phyloP scores from a whole-genome alignment of 2,888 invertebrate genomes.

The Cabera pusaria region DNA sequence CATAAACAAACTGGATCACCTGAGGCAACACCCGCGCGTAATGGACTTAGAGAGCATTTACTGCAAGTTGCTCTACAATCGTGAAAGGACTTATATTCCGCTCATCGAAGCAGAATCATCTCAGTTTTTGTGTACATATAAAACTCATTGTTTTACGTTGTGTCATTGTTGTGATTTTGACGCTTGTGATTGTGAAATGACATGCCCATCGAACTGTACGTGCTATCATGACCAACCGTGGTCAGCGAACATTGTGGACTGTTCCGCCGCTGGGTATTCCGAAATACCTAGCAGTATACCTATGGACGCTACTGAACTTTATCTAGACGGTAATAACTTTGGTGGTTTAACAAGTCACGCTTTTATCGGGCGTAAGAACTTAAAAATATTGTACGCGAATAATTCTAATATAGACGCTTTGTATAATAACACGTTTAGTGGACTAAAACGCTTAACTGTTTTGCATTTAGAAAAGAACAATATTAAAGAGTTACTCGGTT shows the following conservation, averaged over 20 bases:
- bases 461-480: constrained; percentile 95
- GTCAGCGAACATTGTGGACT: constrained; percentile 96
- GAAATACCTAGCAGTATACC: constrained; percentile 94
- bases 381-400: constrained; percentile 93
- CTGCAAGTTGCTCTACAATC: constrained; percentile 93
- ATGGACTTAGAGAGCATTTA: constrained; percentile 95
- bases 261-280: constrained; percentile 91
- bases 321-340: constrained; percentile 96
- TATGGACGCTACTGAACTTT: constrained; percentile 97
- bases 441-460: constrained; percentile 89
- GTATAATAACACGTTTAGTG: constrained; percentile 95
- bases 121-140: constrained; percentile 96
- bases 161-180: constrained; percentile 99
- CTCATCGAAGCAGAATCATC: constrained; percentile 93
- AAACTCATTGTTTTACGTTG: constrained; percentile 95
- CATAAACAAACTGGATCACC: constrained; percentile 92
- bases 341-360: constrained; percentile 93
- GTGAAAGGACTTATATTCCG: constrained; percentile 93
- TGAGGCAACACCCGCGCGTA: constrained; percentile 94
- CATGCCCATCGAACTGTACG: constrained; percentile 96
- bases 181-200: constrained; percentile 98
- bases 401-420: constrained; percentile 93
- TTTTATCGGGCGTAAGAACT: constrained; percentile 95
- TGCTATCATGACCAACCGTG: constrained; percentile 97
- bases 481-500: constrained; percentile 90